These are phyloP conservation scores for Tragelaphus scriptus DNA, from an alignment of 2,113 vertebrate species.

Conservation along the genomic window DNA sequence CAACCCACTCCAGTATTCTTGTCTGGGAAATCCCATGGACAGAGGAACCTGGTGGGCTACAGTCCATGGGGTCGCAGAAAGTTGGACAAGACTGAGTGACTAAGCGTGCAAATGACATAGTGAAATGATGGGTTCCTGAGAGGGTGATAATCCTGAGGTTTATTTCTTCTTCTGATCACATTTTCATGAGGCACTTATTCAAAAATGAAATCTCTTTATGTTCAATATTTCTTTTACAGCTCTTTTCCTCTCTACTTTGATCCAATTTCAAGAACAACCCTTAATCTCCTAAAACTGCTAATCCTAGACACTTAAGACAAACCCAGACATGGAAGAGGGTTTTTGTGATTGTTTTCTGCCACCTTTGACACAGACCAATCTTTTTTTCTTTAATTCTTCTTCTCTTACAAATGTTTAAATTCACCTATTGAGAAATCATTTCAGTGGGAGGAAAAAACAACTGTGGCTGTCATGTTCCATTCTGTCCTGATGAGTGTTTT, in stretches of 20 bases:
- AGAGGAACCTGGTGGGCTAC: background rate
- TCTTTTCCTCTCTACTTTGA: background rate
- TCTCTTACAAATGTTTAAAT: background rate
- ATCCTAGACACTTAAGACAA: background rate
- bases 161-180: background rate
- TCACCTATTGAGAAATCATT: too few species aligned
- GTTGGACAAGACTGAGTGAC: background rate
- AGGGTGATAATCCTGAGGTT: background rate
- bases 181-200: background rate
- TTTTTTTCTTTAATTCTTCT: too few species aligned
- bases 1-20: background rate
- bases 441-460: too few species aligned
- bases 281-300: background rate
- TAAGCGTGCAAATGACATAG: background rate
- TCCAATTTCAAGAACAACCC: background rate
- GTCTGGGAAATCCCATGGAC: background rate
- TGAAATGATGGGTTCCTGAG: background rate
- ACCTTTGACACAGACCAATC: too few species aligned
- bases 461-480: too few species aligned
- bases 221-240: background rate
- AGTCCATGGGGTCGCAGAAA: background rate
- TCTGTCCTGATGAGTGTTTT: background rate
- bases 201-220: background rate
- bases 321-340: background rate
- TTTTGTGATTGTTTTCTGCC: background rate